Evolutionary conservation across 2,113 vertebrate genomes (phyloP), one percentile per base, ranked within the genome.

Genomic region (Lichenostomus cassidix): DNA sequence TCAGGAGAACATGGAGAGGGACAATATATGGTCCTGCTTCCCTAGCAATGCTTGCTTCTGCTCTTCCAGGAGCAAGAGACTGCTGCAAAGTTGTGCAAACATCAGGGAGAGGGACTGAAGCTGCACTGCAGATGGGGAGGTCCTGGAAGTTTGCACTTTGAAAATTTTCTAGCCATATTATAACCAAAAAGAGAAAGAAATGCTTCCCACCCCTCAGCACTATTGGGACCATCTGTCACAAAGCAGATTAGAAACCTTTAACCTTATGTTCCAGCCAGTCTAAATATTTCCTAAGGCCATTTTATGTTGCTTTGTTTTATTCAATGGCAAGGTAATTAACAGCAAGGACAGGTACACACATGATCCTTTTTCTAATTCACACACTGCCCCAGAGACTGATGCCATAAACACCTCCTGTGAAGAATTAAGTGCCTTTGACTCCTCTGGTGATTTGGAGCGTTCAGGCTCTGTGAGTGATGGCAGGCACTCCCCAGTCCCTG

Each of bases 271-370:
- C 95, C 87, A 83, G 52, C 56, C 60, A 59, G 20, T 63, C 87
- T 83, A 62, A 91, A 76, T 62, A 88, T 76, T 77, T 95, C 93
- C 95, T 95, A 31, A 59, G 85, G 96, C 84, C 71, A 55, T 70
- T 93, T 90, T n/a, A 8, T 50, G 75, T 77, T 28, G 90, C 64
- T 83, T 62, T 88, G 35, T 63, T 94, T 88, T 65, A 63, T 87
- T 83, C 89, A 67, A 8, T 20, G 44, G 82, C 76, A 60, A 93
- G 63, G 75, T 84, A 92, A 95, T 94, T 91, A 96, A 85, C 46
- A 92, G 84, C 89, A 87, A 95, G 94, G 95, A 86, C 87, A 91
- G 82, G 58, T 50, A 84, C 62, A 52, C 64, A 33, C 69, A 76
- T 9, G 79, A 50, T 47, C 71, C 35, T 68, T 85, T 85, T 83